Evolutionary conservation across 2,888 invertebrate species (phyloP).

Genomic region (Drosophila siamana): DNA sequence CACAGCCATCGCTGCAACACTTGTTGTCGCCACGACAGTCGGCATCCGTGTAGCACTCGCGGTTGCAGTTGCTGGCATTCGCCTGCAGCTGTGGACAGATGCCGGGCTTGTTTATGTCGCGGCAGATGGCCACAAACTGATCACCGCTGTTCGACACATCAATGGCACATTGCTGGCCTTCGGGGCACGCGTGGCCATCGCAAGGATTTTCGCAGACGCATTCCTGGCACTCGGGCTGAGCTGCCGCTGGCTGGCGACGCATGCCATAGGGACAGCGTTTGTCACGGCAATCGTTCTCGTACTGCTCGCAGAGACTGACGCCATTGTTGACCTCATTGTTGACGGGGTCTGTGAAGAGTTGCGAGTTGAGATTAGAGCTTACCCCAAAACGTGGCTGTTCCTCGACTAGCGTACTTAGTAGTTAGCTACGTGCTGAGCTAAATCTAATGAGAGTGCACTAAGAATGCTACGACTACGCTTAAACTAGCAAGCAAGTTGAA

Average conservation of each 20-base stretch:
- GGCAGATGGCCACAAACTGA: slow-evolving; percentile 83
- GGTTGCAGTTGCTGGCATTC: slow-evolving; percentile 87
- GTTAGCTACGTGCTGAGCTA: slow-evolving; percentile 64
- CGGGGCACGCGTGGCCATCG: slow-evolving; percentile 87
- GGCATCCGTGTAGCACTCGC: slow-evolving; percentile 92
- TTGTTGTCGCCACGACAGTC: slow-evolving; percentile 92
- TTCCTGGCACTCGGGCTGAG: slow-evolving; percentile 88
- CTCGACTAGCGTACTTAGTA: slow-evolving; percentile 12
- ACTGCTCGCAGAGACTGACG: slow-evolving; percentile 86
- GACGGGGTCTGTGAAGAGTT: slow-evolving; percentile 47
- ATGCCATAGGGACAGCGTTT: slow-evolving; percentile 91
- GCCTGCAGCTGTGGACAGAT: slow-evolving; percentile 87
- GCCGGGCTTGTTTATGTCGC: slow-evolving; percentile 88
- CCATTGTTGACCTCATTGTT: slow-evolving; percentile 57
- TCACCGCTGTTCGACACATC: slow-evolving; percentile 85
- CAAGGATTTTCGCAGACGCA: slow-evolving; percentile 93
- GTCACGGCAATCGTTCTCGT: slow-evolving; percentile 88
- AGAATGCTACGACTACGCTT: slow-evolving; percentile 43
- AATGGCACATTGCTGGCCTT: slow-evolving; percentile 89
- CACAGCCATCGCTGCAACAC: slow-evolving; percentile 93
- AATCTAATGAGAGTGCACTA: slow-evolving; percentile 65
- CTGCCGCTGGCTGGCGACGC: slow-evolving; percentile 87
- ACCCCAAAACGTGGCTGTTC: not conserved
- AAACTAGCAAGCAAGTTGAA: slow-evolving; percentile 51
- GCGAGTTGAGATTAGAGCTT: not conserved